These are phyloP conservation scores for Todiramphus saurophagus DNA, from an alignment of 2,113 vertebrate genomes.

Conservation along the genomic window DNA sequence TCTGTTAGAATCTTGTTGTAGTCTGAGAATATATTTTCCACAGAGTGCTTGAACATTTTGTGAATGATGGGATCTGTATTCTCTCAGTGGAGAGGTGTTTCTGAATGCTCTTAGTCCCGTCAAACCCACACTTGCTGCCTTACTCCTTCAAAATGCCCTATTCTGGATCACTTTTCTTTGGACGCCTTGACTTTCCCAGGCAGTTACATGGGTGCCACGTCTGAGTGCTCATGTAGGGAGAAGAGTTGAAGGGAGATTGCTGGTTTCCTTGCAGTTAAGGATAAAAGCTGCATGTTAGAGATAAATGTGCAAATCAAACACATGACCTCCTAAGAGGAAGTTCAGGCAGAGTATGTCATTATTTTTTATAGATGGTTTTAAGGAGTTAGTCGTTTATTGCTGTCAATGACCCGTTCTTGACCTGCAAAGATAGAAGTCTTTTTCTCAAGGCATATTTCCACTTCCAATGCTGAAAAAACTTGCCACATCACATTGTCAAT, in stretches of 20 bases:
- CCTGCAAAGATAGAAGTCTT: neutral
- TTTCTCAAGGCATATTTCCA: neutral
- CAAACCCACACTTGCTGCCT: neutral
- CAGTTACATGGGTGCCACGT: neutral
- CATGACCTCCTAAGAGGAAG: neutral
- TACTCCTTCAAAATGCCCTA: neutral
- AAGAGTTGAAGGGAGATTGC: neutral
- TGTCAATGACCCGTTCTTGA: neutral
- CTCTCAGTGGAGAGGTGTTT: neutral
- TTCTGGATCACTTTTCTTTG: neutral
- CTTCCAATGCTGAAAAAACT: neutral
- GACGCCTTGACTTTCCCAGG: neutral
- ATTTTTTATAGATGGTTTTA: neutral
- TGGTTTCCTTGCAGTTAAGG: neutral
- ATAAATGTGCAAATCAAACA: neutral
- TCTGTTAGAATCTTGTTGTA: conserved; percentile 23
- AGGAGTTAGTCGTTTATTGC: neutral
- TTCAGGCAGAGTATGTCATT: neutral
- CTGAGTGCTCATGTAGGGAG: neutral
- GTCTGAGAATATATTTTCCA: neutral
- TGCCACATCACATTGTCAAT: neutral
- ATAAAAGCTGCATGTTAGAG: neutral
- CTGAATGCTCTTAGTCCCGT: neutral
- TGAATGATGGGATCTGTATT: neutral
- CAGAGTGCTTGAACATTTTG: neutral